Evolutionary conservation across 2,797 vertebrate genomes (phyloP), one percentile per base, ranked within the genome.

Genomic region (Graptemys geographica): DNA sequence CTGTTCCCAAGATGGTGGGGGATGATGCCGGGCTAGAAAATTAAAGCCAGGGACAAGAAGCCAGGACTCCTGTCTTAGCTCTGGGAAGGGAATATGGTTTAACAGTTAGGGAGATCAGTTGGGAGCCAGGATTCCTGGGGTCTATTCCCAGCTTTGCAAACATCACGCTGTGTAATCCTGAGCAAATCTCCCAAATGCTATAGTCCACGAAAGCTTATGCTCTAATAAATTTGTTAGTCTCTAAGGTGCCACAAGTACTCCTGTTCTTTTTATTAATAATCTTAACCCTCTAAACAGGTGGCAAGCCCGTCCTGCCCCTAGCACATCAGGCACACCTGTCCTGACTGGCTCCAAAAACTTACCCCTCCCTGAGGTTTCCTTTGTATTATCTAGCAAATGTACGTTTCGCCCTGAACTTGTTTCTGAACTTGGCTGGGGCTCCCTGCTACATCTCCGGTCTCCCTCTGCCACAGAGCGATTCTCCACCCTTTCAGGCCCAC

Each of bases 321-420:
- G 21, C 33, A 25, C 11, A 55, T 12, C 51, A 21, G 19, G 23
- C 18, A 62, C 37, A 8, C 79, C 12, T 25, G 23, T 15, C 44
- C 51, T 53, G 51, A 37, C 31, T 11, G 1, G 21, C 19, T 80
- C 10, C 49, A 23, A 53, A 23, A 53, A 37, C 51, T 12, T 80
- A 79, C 51, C 21, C 11, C 33, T n/a, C 11, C 51, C 33, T 4
- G 3, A 16, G 11, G 19, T 80, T 33, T 33, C 31, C 49, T 53
- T n/a, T 18, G 8, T 8, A 11, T 80, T 7, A 12, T 12, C 33
- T n/a, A 4, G 5, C 18, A 80, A n/a, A 23, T 3, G 2, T 11
- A 7, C 21, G 28, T 33, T 79, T n/a, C 3, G 2, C 10, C 49
- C 16, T n/a, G 49, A 78, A 49, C 47, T 49, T 1, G 2, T 53